Percentiles rank a stretch among this genome's conserved stretches.
Evolutionary conservation across 2,113 vertebrate species (phyloP).

Genomic region (Prietella phreatophila): DNA sequence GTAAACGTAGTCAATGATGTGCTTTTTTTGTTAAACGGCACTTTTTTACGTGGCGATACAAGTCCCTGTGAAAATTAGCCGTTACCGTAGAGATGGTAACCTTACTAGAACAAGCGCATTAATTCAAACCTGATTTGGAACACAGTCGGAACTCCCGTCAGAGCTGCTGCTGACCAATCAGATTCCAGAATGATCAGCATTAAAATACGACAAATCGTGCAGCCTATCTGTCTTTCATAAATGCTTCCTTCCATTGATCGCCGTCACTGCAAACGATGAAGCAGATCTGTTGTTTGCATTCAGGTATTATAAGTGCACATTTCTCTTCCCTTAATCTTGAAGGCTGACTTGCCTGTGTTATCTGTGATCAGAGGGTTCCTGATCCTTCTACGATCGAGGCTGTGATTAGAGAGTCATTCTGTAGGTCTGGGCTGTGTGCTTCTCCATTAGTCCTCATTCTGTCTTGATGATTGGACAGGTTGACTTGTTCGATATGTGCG

Average conservation of each 20-base stretch:
- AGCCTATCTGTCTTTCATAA: not conserved
- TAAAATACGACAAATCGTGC: not conserved
- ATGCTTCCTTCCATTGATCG: not conserved
- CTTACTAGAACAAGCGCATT: not conserved
- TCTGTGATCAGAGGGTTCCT: slow-evolving; percentile 30
- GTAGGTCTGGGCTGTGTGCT: not conserved
- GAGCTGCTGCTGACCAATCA: not conserved
- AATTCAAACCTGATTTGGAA: not conserved
- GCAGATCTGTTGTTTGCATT: slow-evolving; percentile 19
- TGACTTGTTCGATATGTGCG: not conserved
- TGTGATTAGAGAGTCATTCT: slow-evolving; percentile 12
- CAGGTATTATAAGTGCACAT: not conserved
- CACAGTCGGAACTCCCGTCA: not conserved
- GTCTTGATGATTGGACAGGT: not conserved
- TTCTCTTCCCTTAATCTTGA: not conserved
- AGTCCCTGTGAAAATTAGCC: not conserved
- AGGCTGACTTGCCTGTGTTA: slow-evolving; percentile 16
- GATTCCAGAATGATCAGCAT: not conserved
- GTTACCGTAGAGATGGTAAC: not conserved
- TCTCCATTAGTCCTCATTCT: not conserved
- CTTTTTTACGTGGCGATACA: not conserved
- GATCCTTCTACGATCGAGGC: not conserved
- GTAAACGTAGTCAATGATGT: too few species aligned
- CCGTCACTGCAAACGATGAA: not conserved
- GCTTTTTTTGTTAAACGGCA: too few species aligned